Evolutionary conservation across 2,113 vertebrate genomes (phyloP), one percentile per base, ranked within the genome.

Genomic region (Azemiops feae): DNA sequence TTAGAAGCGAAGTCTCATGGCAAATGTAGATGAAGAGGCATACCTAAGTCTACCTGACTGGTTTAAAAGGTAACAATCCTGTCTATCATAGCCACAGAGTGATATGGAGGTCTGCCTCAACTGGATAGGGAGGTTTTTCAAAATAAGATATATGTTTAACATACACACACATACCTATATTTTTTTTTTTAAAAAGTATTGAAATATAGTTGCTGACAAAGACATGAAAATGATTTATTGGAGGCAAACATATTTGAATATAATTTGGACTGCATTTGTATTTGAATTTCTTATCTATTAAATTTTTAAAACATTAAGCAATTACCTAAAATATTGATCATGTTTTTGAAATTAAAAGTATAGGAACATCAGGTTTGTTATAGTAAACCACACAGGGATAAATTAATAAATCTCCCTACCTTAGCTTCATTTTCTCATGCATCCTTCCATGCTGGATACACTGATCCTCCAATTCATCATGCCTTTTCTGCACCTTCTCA

Each of bases 381-480:
- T 12, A 52, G 47, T 39, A 90, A 45, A 90, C 3, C 87, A 85
- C 90, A 91, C 7, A 30, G 87, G 16, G 91, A 93, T 6, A 94
- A 94, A 93, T 92, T 64, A 94, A 89, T 54, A 94, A 50, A 91
- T 69, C 60, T 91, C 92, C 88, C 96, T 98, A 99, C 99, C 99
- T 99, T 89, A 97, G 97, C 96, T 98, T 99, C 99, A 99, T 99
- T 94, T 97, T 98, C 94, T 98, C 98, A 94, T 99, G 99, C 92
- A 99, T 97, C 96, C 94, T 97, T 57, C 99, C 99, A 47, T 99
- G 99, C 91, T 99, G 99, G 95, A 99, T 97, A 95, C 99, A 99
- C 90, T 99, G 99, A 53, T 98, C 97, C 95, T 99, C 98, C 98
- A 99, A 97, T 96, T 98, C 98, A 30, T 96, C 95, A 96, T 98